A percentile compares a stretch with the other conserved stretches of the same genome.
Conservation (phyloP, 2,888 invertebrate species). For the Harpalus rufipes region DNA sequence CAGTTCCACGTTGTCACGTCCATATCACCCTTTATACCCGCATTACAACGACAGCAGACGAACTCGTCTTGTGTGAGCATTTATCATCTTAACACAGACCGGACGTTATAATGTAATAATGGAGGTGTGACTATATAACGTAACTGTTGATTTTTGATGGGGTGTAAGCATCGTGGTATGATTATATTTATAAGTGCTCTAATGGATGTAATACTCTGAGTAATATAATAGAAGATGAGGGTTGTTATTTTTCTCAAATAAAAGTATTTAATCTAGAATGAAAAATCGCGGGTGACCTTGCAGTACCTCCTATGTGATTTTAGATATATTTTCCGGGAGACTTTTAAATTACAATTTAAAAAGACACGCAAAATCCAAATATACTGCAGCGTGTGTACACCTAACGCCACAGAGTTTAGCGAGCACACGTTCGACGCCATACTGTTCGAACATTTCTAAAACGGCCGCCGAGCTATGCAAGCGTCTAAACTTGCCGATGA, state of each 20-base stretch:
- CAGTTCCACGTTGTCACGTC: conserved; percentile 3
- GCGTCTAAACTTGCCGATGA: no score
- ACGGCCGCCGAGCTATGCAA: no score
- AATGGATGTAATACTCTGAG: background rate
- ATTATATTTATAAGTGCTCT: background rate
- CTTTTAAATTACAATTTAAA: no score
- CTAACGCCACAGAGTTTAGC: no score
- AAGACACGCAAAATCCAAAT: no score
- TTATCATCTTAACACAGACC: conserved; percentile 15
- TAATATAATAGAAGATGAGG: background rate
- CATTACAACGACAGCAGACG: conserved; percentile 1
- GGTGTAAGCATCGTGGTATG: background rate
- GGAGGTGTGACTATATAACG: background rate
- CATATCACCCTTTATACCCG: conserved; percentile 16
- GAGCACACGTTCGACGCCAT: no score
- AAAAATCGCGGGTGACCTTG: no score
- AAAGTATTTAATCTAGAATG: background rate
- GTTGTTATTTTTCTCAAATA: background rate
- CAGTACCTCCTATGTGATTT: no score
- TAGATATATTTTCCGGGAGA: no score
- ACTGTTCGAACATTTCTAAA: no score
- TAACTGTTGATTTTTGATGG: no score
- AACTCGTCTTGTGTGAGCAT: background rate
- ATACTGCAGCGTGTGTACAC: no score
- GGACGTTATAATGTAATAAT: background rate